Evolutionary conservation across 2,113 vertebrate species (phyloP).

Genomic region (Himantopus leucocephalus): DNA sequence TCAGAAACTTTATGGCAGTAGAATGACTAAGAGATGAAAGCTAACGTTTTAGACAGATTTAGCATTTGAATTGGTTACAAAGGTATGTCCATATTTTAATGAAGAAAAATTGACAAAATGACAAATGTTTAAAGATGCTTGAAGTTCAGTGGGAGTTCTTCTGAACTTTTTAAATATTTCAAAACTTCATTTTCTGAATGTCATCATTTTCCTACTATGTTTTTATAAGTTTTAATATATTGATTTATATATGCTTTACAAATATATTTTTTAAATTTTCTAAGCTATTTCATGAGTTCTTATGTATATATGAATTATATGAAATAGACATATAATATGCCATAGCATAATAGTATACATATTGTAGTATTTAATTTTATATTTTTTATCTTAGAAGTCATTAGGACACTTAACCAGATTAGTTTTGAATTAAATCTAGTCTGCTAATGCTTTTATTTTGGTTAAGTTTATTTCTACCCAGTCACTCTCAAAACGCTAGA

Average conservation of each 20-base stretch:
- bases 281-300: not conserved
- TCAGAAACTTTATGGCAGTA: not conserved
- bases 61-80: not conserved
- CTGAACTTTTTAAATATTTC: not conserved
- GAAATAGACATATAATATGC: not conserved
- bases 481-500: not conserved
- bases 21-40: not conserved
- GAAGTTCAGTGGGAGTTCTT: not conserved
- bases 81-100: not conserved
- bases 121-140: not conserved
- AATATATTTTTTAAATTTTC: not conserved
- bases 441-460: not conserved
- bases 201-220: not conserved
- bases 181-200: not conserved
- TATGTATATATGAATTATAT: not conserved
- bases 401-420: not conserved
- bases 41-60: not conserved
- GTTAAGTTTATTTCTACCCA: not conserved
- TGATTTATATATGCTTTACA: not conserved
- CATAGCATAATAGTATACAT: not conserved
- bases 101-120: not conserved
- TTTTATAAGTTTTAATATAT: not conserved
- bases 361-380: not conserved
- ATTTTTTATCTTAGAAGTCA: not conserved
- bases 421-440: not conserved